Evolutionary conservation across 2,888 invertebrate genomes (phyloP), one percentile per base, ranked within the genome.

Genomic region (Hydraecia micacea): DNA sequence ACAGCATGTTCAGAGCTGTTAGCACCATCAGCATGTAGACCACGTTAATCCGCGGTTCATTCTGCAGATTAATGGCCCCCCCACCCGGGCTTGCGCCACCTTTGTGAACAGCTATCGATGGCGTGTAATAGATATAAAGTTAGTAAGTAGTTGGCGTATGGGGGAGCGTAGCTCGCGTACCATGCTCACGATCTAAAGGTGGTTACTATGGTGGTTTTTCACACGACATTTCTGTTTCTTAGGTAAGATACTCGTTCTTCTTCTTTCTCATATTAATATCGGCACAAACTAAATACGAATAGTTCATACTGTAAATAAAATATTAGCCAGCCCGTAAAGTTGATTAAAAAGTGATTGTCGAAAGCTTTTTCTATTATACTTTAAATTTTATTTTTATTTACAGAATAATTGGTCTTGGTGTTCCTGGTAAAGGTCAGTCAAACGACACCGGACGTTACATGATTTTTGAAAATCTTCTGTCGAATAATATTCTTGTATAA

Each of bases 1-100:
- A 84, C 90, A 86, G 88, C 87, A 85, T 87, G 89, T 90, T 86
- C 80, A 85, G 81, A 74, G 77, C 83, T 86, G 83, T 84, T 87
- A 86, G 82, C 86, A 87, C 86, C 88, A 82, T 84, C 87, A 86
- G 83, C 86, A 84, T 86, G 89, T 88, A 91, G 88, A 90, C 90
- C 87, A 88, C 87, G 88, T 89, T 91, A 90, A 91, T 91, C 90
- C 87, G 86, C 77, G 86, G 89, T 86, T 90, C 88, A 89, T 91
- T 90, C 91, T 85, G 79, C 81, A 87, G 89, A 91, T 91, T 90
- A 91, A 91, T 90, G 79, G 86, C 68, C 75, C 77, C 77, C 79
- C 74, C 49, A 55, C 25, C 75, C 74, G 84, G 79, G 86, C 65
- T 80, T 74, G 74, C 21, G 73, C 63, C 83, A 84, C 75, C 84